Evolutionary conservation across 2,113 vertebrate species (phyloP), one percentile per base, ranked within the genome.

Genomic region (Lagopus leucura): DNA sequence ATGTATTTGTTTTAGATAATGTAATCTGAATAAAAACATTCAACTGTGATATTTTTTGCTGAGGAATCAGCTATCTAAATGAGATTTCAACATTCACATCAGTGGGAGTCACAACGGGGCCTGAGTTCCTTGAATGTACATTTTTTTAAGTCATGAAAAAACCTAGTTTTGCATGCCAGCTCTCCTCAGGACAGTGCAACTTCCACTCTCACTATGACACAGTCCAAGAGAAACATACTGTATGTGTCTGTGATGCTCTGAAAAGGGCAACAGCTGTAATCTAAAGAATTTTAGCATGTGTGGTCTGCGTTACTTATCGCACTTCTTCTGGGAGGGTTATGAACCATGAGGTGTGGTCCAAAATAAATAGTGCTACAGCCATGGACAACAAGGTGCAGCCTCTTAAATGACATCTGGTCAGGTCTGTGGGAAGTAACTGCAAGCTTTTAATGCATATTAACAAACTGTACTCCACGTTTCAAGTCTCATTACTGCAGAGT

Each of bases 11-110:
- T 90, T 82, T 70, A 89, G 89, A 95, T 85, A 92, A 76, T 6
- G 36, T 85, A 93, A 96, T 93, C 91, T 76, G 66, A 92, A 86
- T 28, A 63, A 94, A 94, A 94, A 92, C 84, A 93, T 66, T 87
- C n/a, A 86, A 10, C 70, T 58, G 30, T 7, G 77, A 92, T 89
- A 86, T 12, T 13, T 69, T 90, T 94, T 45, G 71, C 77, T 22
- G 11, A 58, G 78, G 71, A 91, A 70, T 32, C 19, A 50, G 81
- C 36, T 90, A 58, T 82, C 87, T 75, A n/a, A 86, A 70, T 67
- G 57, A 27, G 66, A 8, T 30, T 86, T 93, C 82, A 80, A 55
- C 77, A 87, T 32, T 25, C 24, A 42, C 40, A 75, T 66, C 48
- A 66, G 24, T 13, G 38, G 50, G 14, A 76, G 17, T 58, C 71